Percentiles rank a stretch among this genome's conserved stretches.
These are phyloP conservation scores for Myotis davidii DNA, from an alignment of 2,113 vertebrate species.

Conservation along the genomic window DNA sequence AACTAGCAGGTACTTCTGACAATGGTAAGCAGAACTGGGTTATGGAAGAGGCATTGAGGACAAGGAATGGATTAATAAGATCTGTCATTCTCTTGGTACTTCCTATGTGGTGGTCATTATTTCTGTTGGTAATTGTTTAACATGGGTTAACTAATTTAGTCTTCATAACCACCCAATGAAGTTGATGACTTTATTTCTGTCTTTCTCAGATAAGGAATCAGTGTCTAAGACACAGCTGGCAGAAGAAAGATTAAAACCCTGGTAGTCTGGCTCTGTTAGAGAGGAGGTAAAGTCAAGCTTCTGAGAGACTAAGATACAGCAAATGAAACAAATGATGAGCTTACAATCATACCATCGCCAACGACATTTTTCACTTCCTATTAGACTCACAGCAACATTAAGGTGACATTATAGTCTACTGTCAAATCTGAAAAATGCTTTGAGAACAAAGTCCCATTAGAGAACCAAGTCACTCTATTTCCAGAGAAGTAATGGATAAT, in stretches of 20 bases:
- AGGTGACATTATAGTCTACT: constrained; percentile 50
- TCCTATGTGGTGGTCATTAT: neutral
- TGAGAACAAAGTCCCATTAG: constrained; percentile 57
- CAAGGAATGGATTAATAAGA: neutral
- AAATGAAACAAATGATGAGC: constrained; percentile 36
- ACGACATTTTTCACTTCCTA: constrained; percentile 58
- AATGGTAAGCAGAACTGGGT: neutral
- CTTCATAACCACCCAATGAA: neutral
- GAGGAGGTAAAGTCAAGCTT: constrained; percentile 4
- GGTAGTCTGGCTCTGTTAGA: neutral
- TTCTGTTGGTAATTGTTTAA: neutral
- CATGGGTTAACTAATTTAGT: neutral
- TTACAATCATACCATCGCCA: constrained; percentile 5
- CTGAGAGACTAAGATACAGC: constrained; percentile 25
- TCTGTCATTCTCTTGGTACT: neutral
- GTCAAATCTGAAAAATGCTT: constrained; percentile 65
- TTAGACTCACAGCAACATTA: constrained; percentile 64
- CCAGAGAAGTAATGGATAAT: constrained; percentile 56
- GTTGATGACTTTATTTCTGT: neutral
- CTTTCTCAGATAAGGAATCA: neutral
- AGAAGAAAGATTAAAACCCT: neutral
- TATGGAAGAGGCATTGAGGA: neutral
- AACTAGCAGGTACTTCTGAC: neutral
- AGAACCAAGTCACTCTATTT: constrained; percentile 57
- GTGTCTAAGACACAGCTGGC: neutral